Evolutionary conservation across 2,113 vertebrate genomes (phyloP).

Genomic region (Coptodon rendalli): DNA sequence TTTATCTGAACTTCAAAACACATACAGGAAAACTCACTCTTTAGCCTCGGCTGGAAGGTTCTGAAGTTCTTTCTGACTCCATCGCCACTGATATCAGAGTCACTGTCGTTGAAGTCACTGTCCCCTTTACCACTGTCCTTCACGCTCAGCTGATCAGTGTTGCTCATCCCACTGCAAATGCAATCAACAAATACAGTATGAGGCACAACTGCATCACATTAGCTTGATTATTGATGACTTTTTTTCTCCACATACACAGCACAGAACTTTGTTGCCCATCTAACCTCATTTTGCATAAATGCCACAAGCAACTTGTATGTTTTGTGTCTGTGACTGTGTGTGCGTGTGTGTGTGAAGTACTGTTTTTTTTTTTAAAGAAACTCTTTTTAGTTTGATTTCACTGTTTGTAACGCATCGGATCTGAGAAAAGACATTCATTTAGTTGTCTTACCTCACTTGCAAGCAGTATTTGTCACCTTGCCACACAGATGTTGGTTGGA

Average conservation of each 20-base stretch:
- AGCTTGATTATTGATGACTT: slow-evolving; percentile 61
- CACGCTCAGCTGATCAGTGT: slow-evolving; percentile 72
- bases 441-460: slow-evolving; percentile 71
- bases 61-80: slow-evolving; percentile 59
- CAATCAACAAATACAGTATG: slow-evolving; percentile 57
- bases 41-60: slow-evolving; percentile 57
- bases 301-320: neutral
- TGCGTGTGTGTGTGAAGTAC: neutral
- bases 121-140: slow-evolving; percentile 79
- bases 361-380: neutral
- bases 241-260: neutral
- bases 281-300: slow-evolving; percentile 29
- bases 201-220: slow-evolving; percentile 41
- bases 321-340: neutral
- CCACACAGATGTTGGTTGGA: slow-evolving; percentile 57
- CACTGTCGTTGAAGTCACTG: slow-evolving; percentile 75
- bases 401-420: neutral
- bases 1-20: neutral
- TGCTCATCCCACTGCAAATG: slow-evolving; percentile 59
- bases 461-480: slow-evolving; percentile 67
- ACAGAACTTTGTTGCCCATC: neutral
- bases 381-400: neutral
- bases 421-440: neutral
- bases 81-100: slow-evolving; percentile 64
- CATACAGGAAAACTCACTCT: slow-evolving; percentile 33